Percentiles rank a stretch among this genome's conserved stretches.
Conservation (phyloP, 2,797 vertebrate genomes). For the Stomatorhinus walkeri region DNA sequence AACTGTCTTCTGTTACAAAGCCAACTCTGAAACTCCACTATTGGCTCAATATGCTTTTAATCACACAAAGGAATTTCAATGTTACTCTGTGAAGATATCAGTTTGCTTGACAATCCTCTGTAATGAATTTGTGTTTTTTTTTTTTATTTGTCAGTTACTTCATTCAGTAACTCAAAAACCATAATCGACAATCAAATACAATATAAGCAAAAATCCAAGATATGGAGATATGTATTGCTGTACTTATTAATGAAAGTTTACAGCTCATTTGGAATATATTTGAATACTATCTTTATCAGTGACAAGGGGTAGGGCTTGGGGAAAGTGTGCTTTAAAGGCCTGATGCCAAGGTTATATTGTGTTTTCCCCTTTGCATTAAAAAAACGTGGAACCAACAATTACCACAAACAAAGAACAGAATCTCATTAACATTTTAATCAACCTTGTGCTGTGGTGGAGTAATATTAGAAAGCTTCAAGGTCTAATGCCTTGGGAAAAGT, state of each 20-base stretch:
- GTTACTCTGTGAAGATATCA: neutral
- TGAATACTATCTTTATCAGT: neutral
- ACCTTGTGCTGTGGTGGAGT: conserved; percentile 26
- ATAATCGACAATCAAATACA: neutral
- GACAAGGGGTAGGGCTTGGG: neutral
- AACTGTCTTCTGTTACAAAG: neutral
- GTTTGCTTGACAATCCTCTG: neutral
- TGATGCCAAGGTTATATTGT: conserved; percentile 13
- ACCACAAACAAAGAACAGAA: conserved; percentile 24
- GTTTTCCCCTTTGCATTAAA: conserved; percentile 5
- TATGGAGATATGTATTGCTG: neutral
- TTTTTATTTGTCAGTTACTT: neutral
- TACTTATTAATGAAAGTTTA: neutral
- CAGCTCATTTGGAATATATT: neutral
- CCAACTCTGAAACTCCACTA: neutral
- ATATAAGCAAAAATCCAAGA: neutral
- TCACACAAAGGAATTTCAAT: neutral
- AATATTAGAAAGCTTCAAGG: conserved; percentile 33
- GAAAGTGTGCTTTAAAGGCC: neutral
- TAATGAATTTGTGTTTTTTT: neutral
- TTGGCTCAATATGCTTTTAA: neutral
- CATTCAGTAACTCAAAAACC: neutral
- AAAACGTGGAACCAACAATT: conserved; percentile 25
- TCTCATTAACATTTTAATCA: conserved; percentile 34
- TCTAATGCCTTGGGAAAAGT: conserved; percentile 33